phyloP scores from a whole-genome alignment of 2,888 invertebrate species.

The Drepana falcataria region DNA sequence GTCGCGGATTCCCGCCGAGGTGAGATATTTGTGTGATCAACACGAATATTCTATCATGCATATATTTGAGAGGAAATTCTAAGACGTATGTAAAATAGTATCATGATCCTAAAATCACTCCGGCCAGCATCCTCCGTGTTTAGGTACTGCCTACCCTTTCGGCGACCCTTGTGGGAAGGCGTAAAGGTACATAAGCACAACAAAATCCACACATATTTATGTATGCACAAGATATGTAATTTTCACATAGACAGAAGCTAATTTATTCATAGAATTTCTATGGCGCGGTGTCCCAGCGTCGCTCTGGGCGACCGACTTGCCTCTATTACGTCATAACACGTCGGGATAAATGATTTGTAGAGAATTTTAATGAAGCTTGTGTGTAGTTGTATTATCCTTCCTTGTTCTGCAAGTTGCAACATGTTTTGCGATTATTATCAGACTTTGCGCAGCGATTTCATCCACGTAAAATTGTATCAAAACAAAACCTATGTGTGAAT shows the following conservation, averaged over 20 bases:
- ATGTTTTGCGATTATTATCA: conserved; percentile 11
- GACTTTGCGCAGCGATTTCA: conserved; percentile 5
- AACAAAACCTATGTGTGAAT: too few species aligned
- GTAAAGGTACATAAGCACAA: conserved; percentile 6
- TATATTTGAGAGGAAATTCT: too few species aligned
- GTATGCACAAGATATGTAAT: conserved; percentile 32
- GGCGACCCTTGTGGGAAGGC: too few species aligned
- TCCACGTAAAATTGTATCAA: conserved; percentile 13
- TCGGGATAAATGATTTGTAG: conserved; percentile 45
- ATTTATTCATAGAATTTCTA: conserved; percentile 53
- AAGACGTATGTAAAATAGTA: too few species aligned
- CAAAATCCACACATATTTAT: conserved; percentile 1
- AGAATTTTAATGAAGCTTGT: conserved; percentile 44
- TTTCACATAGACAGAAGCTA: conserved; percentile 32
- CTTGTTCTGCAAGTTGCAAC: conserved; percentile 14
- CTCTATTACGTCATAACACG: conserved; percentile 44
- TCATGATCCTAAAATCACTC: too few species aligned
- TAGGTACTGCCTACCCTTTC: too few species aligned
- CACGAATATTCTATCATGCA: too few species aligned
- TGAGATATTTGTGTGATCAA: too few species aligned
- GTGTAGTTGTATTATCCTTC: conserved; percentile 15
- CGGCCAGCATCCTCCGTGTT: too few species aligned
- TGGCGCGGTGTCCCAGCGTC: conserved; percentile 28
- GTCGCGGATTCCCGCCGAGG: too few species aligned
- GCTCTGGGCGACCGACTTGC: conserved; percentile 28